Conservation (phyloP, 2,113 vertebrate species). For the Himantopus leucocephalus region DNA sequence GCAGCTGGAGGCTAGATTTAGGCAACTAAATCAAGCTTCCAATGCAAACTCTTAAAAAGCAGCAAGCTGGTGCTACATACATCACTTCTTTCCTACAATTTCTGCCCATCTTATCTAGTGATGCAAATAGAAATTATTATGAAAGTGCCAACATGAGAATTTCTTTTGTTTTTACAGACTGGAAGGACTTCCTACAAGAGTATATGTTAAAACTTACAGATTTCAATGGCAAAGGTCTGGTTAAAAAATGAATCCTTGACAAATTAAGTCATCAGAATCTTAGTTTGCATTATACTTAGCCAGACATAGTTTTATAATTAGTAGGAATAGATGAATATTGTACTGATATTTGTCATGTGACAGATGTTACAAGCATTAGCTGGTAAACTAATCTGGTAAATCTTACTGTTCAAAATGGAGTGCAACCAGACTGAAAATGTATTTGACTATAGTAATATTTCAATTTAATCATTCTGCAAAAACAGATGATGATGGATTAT, state of each 20-base stretch:
- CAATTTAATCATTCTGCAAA: neutral
- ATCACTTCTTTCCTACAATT: neutral
- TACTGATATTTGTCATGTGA: neutral
- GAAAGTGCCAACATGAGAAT: neutral
- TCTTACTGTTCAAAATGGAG: neutral
- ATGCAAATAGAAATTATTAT: neutral
- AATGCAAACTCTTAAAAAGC: neutral
- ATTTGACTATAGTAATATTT: neutral
- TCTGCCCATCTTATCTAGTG: neutral
- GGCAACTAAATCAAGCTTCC: conserved; percentile 20
- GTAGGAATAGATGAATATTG: neutral
- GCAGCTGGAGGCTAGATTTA: conserved; percentile 17
- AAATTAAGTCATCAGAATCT: neutral
- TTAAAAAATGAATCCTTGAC: neutral
- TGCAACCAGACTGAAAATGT: neutral
- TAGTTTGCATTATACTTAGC: neutral
- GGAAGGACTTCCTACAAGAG: neutral
- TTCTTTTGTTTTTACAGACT: neutral
- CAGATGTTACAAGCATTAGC: neutral
- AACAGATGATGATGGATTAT: neutral
- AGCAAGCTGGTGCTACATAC: neutral
- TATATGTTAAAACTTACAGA: neutral
- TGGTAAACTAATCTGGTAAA: neutral
- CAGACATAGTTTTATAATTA: neutral
- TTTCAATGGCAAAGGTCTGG: neutral